Evolutionary conservation across 2,113 vertebrate genomes (phyloP), one percentile per base, ranked within the genome.

Genomic region (Syrmaticus mikado): DNA sequence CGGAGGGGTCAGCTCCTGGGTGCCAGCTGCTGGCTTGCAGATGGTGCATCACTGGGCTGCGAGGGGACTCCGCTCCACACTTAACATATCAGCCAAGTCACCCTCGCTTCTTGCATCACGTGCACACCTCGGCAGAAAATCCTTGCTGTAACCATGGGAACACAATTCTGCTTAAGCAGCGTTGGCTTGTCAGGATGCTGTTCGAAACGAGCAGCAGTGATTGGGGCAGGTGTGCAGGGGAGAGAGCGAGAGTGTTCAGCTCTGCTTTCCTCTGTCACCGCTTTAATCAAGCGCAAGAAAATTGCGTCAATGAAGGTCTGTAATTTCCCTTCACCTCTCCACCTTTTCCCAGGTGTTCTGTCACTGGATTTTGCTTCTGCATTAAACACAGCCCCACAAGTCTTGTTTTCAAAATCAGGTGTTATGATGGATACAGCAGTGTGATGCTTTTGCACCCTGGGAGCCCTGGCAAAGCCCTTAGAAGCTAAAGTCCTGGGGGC

Each of bases 61-160:
- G 67, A 84, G 91, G 94, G 95, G 94, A 97, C 97, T 93, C 97
- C 46, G 32, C 80, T 89, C 72, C 4, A 61, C 78, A 93, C 87
- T 93, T 89, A 93, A 41, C 93, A 74, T 68, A 96, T 94, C 96
- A 97, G 96, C 96, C 87, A 87, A 97, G 97, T 96, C 96, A 58
- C 94, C 88, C 88, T 89, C 50, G 20, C 83, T 30, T 72, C 95
- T 87, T 53, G 50, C 90, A 80, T 92, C 92, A 92, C 17, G 55
- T 40, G 90, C 89, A 77, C 76, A 92, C 28, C 80, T 74, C 57
- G 83, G 95, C 95, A 96, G 95, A 95, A 96, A 94, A 89, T 91
- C 96, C 89, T 92, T 25, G 22, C 68, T 2, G 97, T 98, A 95
- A 97, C 98, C 97, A 98, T 98, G 96, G 97, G 87, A 98, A 98